phyloP scores from a whole-genome alignment of 2,113 vertebrate genomes.

The Puntigrus tetrazona region DNA sequence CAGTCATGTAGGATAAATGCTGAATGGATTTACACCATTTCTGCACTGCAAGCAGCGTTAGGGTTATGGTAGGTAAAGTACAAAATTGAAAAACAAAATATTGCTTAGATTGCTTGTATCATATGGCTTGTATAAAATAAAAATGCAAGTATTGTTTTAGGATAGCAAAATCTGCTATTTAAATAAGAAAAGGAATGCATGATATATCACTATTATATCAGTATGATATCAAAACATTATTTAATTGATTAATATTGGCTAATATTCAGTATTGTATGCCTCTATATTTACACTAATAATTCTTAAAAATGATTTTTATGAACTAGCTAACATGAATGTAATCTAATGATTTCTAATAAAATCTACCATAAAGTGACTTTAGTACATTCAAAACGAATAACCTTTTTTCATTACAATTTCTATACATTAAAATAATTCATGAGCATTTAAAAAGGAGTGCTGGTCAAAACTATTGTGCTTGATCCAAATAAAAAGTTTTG shows the following conservation, averaged over 20 bases:
- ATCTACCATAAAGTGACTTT: neutral
- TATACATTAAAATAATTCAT: too few species aligned
- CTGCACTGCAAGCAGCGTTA: neutral
- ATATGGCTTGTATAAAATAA: neutral
- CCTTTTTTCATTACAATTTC: neutral
- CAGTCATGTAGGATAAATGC: neutral
- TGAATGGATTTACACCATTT: neutral
- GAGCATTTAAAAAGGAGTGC: too few species aligned
- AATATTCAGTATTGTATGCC: neutral
- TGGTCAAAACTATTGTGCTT: too few species aligned
- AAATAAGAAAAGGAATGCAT: neutral
- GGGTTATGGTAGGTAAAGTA: too few species aligned
- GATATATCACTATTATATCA: neutral
- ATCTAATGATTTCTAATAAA: too few species aligned
- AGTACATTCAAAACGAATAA: neutral
- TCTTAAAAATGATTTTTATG: neutral
- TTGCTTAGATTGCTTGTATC: too few species aligned
- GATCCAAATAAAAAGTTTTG: too few species aligned
- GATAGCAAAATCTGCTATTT: neutral
- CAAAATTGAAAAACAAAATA: too few species aligned
- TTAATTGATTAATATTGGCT: too few species aligned
- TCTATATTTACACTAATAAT: neutral
- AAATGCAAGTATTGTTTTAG: neutral
- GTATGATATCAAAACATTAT: neutral
- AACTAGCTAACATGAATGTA: neutral